A percentile compares a stretch with the other conserved stretches of the same genome.
phyloP scores from a whole-genome alignment of 2,797 vertebrate species.

The Argentina silus region DNA sequence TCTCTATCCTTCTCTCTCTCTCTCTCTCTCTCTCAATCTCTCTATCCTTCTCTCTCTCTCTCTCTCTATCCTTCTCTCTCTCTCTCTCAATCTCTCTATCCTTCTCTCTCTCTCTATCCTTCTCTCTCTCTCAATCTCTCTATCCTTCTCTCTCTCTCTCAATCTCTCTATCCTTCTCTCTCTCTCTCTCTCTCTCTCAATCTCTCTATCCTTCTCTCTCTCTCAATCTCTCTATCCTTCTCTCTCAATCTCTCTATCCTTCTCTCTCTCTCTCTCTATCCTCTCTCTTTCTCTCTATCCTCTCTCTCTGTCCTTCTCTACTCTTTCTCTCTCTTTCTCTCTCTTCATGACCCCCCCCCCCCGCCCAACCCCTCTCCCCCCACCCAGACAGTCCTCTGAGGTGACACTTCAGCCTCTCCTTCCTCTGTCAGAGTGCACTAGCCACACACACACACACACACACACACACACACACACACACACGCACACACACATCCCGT shows the following conservation, averaged over 20 bases:
- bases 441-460: slow-evolving; percentile 17
- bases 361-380: too few relatives aligned
- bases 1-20: too few relatives aligned
- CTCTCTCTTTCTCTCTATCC: neutral
- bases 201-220: neutral
- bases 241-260: neutral
- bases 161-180: neutral
- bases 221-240: neutral
- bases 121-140: neutral
- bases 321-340: slow-evolving; percentile 3
- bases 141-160: neutral
- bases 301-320: slow-evolving; percentile 18
- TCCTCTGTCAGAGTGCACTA: slow-evolving; percentile 40
- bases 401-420: too few relatives aligned
- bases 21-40: neutral
- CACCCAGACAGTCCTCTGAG: too few relatives aligned
- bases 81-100: neutral
- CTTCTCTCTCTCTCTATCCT: slow-evolving; percentile 12
- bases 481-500: slow-evolving; percentile 27
- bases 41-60: neutral
- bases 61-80: neutral
- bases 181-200: neutral
- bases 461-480: slow-evolving; percentile 29
- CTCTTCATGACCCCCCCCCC: too few relatives aligned
- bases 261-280: neutral